Evolutionary conservation across 2,797 vertebrate species (phyloP), one percentile per base, ranked within the genome.

Genomic region (Fringilla coelebs): DNA sequence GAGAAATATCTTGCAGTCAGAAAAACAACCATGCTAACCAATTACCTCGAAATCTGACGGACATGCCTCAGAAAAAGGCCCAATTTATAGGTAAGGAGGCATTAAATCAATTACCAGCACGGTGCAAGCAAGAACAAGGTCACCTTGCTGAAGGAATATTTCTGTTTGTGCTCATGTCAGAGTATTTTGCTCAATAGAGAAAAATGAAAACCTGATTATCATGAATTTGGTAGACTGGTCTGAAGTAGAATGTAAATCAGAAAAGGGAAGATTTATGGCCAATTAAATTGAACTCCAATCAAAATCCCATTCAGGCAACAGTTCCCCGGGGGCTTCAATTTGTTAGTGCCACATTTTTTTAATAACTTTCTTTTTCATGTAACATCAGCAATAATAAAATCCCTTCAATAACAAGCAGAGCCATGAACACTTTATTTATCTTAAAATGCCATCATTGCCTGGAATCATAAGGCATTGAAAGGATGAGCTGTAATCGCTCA

Each of bases 271-370:
- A 97, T 95, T 93, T 95, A 96, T 92, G 74, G 88, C 87, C 94
- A 96, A 97, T 97, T 97, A 97, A 95, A 96, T 93, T 94, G 96
- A 97, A 93, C 93, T 96, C 96, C 93, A 96, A 96, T 97, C 96
- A 97, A 97, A 96, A 96, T 93, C 94, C 88, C 89, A 96, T 95
- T 96, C 96, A 92, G 87, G 67, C 80, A 97, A 95, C 81, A 89
- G 93, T 89, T 96, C 95, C 94, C 91, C 34, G 28, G 89, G 80
- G 96, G 83, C 88, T 97, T 94, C 93, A 93, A 96, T 96, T 95
- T 95, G 90, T 97, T 97, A 95, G 84, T 76, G 85, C 88, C 94
- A 97, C 80, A 43, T 88, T 96, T 96, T 95, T 95, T 96, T 74
- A 90, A 94, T 93, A 96, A 93, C 91, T 96, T 96, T 86, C 80